phyloP scores from a whole-genome alignment of 2,113 vertebrate genomes.

The Cygnus atratus region DNA sequence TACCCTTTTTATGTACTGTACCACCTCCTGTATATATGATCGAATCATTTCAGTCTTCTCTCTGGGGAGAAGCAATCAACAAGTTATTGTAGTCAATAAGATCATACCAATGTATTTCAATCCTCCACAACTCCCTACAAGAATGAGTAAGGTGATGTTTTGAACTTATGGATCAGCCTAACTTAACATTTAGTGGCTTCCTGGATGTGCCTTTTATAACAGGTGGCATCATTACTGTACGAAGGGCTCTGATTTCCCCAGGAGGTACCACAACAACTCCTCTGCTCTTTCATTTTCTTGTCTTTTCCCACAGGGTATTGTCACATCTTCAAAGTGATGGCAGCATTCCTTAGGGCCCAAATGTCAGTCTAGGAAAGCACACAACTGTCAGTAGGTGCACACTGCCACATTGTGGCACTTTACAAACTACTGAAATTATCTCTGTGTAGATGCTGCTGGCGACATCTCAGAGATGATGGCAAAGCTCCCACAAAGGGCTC shows the following conservation, averaged over 20 bases:
- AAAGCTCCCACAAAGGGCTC: neutral
- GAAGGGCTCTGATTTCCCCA: neutral
- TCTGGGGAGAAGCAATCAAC: slow-evolving; percentile 70
- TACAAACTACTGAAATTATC: neutral
- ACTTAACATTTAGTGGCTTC: accelerated
- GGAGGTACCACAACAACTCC: neutral
- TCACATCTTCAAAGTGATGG: accelerated
- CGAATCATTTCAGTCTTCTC: slow-evolving; percentile 98
- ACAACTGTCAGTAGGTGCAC: neutral
- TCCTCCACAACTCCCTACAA: neutral
- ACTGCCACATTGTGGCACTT: slow-evolving; percentile 26
- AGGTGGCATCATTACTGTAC: neutral
- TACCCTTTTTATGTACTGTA: slow-evolving; percentile 96
- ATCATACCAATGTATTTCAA: accelerated
- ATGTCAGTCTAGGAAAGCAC: accelerated
- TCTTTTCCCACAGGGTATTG: neutral
- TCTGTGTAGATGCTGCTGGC: neutral
- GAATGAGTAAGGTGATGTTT: neutral
- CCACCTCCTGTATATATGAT: slow-evolving; percentile 95
- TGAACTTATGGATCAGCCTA: neutral
- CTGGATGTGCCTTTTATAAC: accelerated
- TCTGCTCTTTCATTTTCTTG: neutral
- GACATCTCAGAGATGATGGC: neutral
- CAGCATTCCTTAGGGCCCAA: neutral
- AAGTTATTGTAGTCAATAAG: neutral